Evolutionary conservation across 2,888 invertebrate genomes (phyloP).

Genomic region (Heliconius charithonia): DNA sequence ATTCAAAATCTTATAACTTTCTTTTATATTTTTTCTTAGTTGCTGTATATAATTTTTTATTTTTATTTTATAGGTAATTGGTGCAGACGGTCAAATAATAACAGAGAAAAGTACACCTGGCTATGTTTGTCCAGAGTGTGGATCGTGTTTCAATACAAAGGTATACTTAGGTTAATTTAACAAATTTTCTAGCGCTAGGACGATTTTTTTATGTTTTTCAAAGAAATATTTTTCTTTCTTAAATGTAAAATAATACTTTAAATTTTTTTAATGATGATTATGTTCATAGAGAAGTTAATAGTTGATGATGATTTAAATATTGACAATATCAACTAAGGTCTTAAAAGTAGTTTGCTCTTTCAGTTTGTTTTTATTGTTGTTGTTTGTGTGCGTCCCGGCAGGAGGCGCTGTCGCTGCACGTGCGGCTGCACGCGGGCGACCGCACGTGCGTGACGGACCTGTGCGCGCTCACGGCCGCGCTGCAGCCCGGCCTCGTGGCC

Average conservation of each 20-base stretch:
- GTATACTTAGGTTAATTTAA: constrained; percentile 51
- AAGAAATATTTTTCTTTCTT: no score
- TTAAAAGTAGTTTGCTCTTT: no score
- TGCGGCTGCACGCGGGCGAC: constrained; percentile 91
- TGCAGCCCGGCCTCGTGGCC: constrained; percentile 87
- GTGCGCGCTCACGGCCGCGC: constrained; percentile 90
- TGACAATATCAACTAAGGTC: no score
- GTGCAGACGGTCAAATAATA: constrained; percentile 75
- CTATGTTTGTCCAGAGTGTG: constrained; percentile 79
- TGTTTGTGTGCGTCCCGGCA: constrained; percentile 57
- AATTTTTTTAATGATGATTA: no score
- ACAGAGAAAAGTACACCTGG: constrained; percentile 72
- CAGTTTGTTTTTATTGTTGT: no score
- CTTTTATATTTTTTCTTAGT: background rate
- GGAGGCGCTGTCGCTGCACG: constrained; percentile 91
- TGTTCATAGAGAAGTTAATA: no score
- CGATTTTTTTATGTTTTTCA: no score
- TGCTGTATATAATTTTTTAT: background rate
- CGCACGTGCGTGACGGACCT: constrained; percentile 91
- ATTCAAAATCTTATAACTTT: background rate
- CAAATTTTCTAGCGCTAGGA: background rate
- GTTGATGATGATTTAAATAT: no score
- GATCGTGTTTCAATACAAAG: constrained; percentile 81
- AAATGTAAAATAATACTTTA: no score
- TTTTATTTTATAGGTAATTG: constrained; percentile 66